phyloP scores from a whole-genome alignment of 2,113 vertebrate species.

The Heloderma charlesbogerti region DNA sequence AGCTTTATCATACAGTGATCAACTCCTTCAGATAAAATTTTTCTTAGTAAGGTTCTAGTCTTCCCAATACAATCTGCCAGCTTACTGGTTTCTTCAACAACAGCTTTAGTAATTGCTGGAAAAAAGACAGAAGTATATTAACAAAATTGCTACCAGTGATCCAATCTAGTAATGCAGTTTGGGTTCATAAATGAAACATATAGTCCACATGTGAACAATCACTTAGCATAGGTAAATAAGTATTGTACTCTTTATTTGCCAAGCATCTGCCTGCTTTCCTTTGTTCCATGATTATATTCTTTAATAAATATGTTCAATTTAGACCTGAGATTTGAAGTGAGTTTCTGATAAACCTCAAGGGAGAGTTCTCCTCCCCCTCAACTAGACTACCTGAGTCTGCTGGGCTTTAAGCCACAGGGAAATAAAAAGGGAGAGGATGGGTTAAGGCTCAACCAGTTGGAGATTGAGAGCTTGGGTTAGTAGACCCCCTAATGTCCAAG shows the following conservation, averaged over 20 bases:
- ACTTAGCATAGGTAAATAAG: background rate
- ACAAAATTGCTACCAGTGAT: background rate
- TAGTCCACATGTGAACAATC: background rate
- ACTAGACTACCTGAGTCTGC: too few relatives aligned
- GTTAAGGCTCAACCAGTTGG: too few relatives aligned
- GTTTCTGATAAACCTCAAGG: too few relatives aligned
- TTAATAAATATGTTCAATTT: too few relatives aligned
- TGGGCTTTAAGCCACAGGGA: too few relatives aligned
- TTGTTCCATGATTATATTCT: background rate
- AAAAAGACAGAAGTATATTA: conserved; percentile 18
- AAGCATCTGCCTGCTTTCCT: too few relatives aligned
- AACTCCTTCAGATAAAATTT: conserved; percentile 96
- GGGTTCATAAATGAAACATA: background rate
- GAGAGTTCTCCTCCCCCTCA: too few relatives aligned
- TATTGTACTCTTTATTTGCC: too few relatives aligned
- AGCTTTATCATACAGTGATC: conserved; percentile 96
- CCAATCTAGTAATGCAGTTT: background rate
- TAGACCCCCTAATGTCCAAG: too few relatives aligned
- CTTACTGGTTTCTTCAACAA: conserved; percentile 97
- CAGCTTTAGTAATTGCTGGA: conserved; percentile 91
- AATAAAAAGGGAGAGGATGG: too few relatives aligned
- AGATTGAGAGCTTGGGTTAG: too few relatives aligned
- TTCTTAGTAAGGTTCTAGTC: conserved; percentile 95
- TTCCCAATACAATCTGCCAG: conserved; percentile 98
- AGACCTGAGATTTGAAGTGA: too few relatives aligned